Evolutionary conservation across 2,113 vertebrate species (phyloP).

Genomic region (Puma concolor): DNA sequence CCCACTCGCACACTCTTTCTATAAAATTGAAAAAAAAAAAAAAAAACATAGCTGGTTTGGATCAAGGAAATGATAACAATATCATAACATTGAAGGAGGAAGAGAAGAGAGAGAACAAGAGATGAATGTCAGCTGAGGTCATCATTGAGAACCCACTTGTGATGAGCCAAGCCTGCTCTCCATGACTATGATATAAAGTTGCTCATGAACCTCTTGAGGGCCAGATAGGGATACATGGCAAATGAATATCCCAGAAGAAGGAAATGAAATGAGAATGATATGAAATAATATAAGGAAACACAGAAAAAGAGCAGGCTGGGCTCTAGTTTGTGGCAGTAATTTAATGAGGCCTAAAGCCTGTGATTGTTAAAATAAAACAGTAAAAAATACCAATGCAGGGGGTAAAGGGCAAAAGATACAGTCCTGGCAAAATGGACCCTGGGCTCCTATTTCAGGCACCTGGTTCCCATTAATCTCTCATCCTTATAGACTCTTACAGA

Average conservation of each 20-base stretch:
- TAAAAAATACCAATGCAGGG: constrained; percentile 31
- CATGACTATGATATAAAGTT: background rate
- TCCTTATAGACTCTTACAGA: constrained; percentile 85
- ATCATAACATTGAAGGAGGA: constrained; percentile 39
- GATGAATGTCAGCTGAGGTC: background rate
- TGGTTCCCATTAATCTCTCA: constrained; percentile 81
- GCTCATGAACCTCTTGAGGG: background rate
- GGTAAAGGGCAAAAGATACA: constrained; percentile 65
- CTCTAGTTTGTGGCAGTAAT: constrained; percentile 13
- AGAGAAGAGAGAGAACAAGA: background rate
- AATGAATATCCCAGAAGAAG: background rate
- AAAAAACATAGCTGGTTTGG: background rate
- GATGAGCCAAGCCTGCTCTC: background rate
- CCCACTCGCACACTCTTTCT: too few species aligned
- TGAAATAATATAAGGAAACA: constrained; percentile 12
- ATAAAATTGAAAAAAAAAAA: too few species aligned
- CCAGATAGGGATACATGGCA: background rate
- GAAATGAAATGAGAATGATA: background rate
- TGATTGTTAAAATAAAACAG: constrained; percentile 64
- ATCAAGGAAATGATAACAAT: constrained; percentile 9
- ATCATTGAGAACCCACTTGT: background rate
- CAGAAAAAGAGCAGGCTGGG: background rate
- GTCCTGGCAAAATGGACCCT: constrained; percentile 52
- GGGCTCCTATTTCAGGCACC: constrained; percentile 85
- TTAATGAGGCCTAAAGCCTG: constrained; percentile 37